Percentiles rank a stretch among this genome's conserved stretches.
Conservation (phyloP, 2,888 invertebrate species). For the Eledone cirrhosa region DNA sequence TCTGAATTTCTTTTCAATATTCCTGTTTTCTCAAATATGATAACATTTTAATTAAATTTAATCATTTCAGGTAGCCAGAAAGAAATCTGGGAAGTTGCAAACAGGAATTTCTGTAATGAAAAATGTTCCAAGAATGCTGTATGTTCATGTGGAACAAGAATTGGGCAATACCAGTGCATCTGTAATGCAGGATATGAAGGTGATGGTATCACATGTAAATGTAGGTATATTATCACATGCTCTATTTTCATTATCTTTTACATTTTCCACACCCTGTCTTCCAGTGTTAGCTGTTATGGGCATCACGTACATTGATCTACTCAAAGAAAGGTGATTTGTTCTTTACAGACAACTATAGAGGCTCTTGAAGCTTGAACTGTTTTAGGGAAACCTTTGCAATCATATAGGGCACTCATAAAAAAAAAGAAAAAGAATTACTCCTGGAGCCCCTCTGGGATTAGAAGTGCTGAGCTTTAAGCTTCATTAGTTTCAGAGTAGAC, state of each 20-base stretch:
- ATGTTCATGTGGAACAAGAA: slow-evolving; percentile 46
- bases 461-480: too few species aligned
- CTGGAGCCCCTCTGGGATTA: too few species aligned
- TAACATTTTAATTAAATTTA: background rate
- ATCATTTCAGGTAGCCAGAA: slow-evolving; percentile 38
- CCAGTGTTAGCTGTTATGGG: background rate
- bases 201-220: slow-evolving; percentile 35
- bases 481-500: too few species aligned
- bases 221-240: slow-evolving; percentile 32
- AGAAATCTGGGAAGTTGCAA: slow-evolving; percentile 41
- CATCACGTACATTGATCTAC: too few species aligned
- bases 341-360: too few species aligned
- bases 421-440: too few species aligned
- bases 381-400: too few species aligned
- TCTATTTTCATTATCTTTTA: background rate
- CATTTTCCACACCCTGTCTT: background rate
- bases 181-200: slow-evolving; percentile 42
- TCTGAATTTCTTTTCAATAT: too few species aligned
- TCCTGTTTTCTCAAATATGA: too few species aligned
- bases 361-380: too few species aligned
- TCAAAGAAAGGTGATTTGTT: too few species aligned
- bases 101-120: slow-evolving; percentile 27
- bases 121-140: slow-evolving; percentile 33
- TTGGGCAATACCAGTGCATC: slow-evolving; percentile 44
- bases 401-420: too few species aligned